A percentile compares a stretch with the other conserved stretches of the same genome.
phyloP scores from a whole-genome alignment of 2,888 invertebrate species.

The Hirtodrosophila trivittata region DNA sequence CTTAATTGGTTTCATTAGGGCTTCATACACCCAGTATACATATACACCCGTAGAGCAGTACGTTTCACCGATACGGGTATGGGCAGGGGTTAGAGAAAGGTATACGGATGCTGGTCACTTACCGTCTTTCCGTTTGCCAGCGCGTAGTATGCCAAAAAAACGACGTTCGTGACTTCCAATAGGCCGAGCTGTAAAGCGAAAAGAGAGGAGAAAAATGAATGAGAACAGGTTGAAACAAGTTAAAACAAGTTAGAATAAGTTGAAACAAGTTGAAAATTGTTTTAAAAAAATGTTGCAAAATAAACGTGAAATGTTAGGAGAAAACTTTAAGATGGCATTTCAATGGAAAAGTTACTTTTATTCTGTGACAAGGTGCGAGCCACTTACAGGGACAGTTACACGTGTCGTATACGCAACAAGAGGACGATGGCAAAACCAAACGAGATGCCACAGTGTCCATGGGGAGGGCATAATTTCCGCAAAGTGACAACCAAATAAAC shows the following conservation, averaged over 20 bases:
- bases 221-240: constrained; percentile 12
- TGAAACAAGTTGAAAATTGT: constrained; percentile 2
- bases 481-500: constrained; percentile 76
- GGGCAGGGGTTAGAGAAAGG: neutral
- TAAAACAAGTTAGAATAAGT: constrained; percentile 21
- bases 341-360: constrained; percentile 42
- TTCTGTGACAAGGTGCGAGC: constrained; percentile 22
- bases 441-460: constrained; percentile 8
- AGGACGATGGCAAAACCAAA: neutral
- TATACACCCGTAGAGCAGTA: neutral
- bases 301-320: constrained; percentile 9
- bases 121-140: constrained; percentile 64
- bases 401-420: constrained; percentile 58
- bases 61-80: neutral
- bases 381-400: constrained; percentile 62
- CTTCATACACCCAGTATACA: neutral
- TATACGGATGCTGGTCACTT: constrained; percentile 33
- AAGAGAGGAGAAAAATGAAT: neutral
- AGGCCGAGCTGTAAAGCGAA: constrained; percentile 18
- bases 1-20: constrained; percentile 73
- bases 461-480: constrained; percentile 59
- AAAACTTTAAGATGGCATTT: constrained; percentile 46
- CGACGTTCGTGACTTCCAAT: constrained; percentile 56
- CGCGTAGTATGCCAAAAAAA: constrained; percentile 68
- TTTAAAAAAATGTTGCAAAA: constrained; percentile 18